Evolutionary conservation across 2,888 invertebrate species (phyloP), one percentile per base, ranked within the genome.

Genomic region (Amblyjoppa proteus): DNA sequence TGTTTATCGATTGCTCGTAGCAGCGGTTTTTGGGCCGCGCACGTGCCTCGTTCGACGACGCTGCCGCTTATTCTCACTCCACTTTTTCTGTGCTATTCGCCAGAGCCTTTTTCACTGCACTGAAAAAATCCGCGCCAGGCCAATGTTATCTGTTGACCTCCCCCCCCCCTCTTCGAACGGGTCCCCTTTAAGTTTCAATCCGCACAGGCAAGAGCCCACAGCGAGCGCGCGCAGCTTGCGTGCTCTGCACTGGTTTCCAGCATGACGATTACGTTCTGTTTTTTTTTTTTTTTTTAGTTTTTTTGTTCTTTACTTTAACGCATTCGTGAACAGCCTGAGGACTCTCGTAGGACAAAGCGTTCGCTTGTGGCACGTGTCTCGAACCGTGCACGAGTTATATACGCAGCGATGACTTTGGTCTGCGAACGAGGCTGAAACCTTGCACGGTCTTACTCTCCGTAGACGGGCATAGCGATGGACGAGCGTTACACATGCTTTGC

Each of bases 1-100:
- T n/a, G 31, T n/a, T 70, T 70, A 70, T 70, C 20, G 70, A 70
- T 53, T 70, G 53, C 20, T 51, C 51, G 31, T 11, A 1, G 11
- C n/a, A 13, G 28, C 31, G 34, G n/a, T n/a, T 28, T 53, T 51
- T n/a, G 28, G 28, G 16, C 31, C 28, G 16, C 16, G 51, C 70
- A 70, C 51, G 51, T 70, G 51, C 25, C 53, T 61, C 34, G 61
- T 49, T 70, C 51, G 28, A 13, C 31, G n/a, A 51, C 51, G 49
- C 16, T 13, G 0, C 13, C 3, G 28, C 49, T 69, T 11, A 31
- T 64, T 58, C 1, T 28, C 28, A 0, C 28, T 13, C 58, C 11
- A 25, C 13, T 9, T 25, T 28, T 16, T 16, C 45, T 49, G 16
- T 3, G 13, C 45, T 16, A 49, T 49, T 16, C 16, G 3, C 5